Evolutionary conservation across 2,888 invertebrate species (phyloP), one percentile per base, ranked within the genome.

Genomic region (Orthosia gothica): DNA sequence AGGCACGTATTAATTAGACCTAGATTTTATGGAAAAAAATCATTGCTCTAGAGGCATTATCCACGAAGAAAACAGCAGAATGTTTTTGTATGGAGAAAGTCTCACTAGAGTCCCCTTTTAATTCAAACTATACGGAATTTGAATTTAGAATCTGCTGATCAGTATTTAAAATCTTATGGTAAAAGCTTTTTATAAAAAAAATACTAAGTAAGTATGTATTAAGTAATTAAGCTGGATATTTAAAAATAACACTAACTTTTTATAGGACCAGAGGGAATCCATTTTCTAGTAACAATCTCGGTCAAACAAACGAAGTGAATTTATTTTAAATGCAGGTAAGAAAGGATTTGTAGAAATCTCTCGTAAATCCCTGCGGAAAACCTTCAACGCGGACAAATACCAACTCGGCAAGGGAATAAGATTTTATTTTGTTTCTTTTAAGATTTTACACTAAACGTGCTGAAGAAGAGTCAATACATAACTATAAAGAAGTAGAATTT

Each of bases 341-440:
- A 49, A 57, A 67, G 45, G 67, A 65, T 80, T 81, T 80, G 59
- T 26, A 45, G 57, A 74, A 84, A 68, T 68, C 81, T 73, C 57
- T n/a, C 16, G 61, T 20, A 47, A 74, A 68, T 81, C 74, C 67
- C 81, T 0, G 15, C 0, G 64, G 81, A 65, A 65, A 68, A 57
- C 40, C 59, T 54, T 64, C 20, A n/a, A 64, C 63, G 20, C 15
- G 68, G 59, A 79, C 67, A 57, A 79, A 80, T 64, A 65, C 40
- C 9, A 40, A 40, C 45, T 23, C 12, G 45, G 64, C 64, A 57
- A 61, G 55, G 40, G 55, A 68, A 72, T 40, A 32, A 61, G 20
- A 47, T 32, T 72, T 66, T 49, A 70, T 18, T 54, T 40, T n/a
- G 16, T 57, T 45, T 62, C 9, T 18, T 62, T 65, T 52, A 54